phyloP scores from a whole-genome alignment of 2,888 invertebrate species.

The Dendrolimus houi region DNA sequence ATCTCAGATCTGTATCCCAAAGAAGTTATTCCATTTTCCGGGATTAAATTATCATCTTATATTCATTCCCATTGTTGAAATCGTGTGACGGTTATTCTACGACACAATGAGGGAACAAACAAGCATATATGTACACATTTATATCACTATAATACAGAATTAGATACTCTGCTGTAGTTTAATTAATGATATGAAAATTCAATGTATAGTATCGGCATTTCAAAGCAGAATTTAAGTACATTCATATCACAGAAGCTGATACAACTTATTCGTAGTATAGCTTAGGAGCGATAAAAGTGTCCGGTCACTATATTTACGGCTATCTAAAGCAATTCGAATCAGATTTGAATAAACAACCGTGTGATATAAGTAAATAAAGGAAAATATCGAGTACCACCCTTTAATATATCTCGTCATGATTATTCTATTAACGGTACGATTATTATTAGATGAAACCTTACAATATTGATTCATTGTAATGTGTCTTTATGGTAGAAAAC shows the following conservation, averaged over 20 bases:
- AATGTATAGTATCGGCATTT: not conserved
- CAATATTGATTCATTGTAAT: constrained; percentile 38
- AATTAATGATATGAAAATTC: no score
- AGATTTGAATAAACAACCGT: constrained; percentile 58
- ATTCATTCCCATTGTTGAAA: no score
- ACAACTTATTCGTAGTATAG: constrained; percentile 24
- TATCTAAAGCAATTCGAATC: constrained; percentile 44
- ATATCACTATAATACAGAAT: no score
- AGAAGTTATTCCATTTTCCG: no score
- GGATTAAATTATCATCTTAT: no score
- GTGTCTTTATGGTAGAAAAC: constrained; percentile 12
- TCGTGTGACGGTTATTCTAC: no score
- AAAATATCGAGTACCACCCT: not conserved
- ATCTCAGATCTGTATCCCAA: no score
- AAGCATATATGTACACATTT: no score
- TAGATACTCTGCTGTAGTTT: no score
- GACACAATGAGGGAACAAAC: no score
- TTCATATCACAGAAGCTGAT: constrained; percentile 27
- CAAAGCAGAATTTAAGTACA: not conserved
- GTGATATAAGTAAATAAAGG: constrained; percentile 39
- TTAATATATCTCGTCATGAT: constrained; percentile 34
- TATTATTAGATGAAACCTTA: constrained; percentile 28
- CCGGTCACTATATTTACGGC: constrained; percentile 54
- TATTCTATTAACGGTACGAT: constrained; percentile 47
- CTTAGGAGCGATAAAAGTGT: constrained; percentile 52